Base-by-base conservation (phyloP, 2,113 vertebrate species). In the Elanoides forficatus region DNA sequence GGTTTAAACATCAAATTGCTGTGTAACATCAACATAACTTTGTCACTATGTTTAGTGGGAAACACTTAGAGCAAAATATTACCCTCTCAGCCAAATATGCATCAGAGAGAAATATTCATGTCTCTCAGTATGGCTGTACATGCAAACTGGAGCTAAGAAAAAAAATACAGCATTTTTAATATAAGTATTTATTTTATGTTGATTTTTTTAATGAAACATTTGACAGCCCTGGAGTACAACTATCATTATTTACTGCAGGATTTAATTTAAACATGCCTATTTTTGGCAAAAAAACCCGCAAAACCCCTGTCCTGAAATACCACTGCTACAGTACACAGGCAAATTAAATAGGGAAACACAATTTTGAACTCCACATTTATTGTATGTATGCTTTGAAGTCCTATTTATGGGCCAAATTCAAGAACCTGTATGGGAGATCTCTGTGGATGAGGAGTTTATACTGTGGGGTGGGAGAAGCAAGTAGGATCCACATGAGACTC, bases 51-150 rank as follows among this genome's bases (percentile, higher is more conserved):
- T 97, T 97, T 97, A 95, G 75, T 92, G 93, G 86, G 73, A 96
- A 98, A 96, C 86, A 91, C 88, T 98, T 97, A 92, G 86, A 96
- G 91, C 73, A 95, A 98, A 97, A 97, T 97, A 96, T 94, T 97
- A 88, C 73, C 75, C 81, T 90, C 60, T 97, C 92, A 94, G 72
- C 84, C 95, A 95, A 94, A 75, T 81, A 86, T 15, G 36, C 73
- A 34, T 84, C 72, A 93, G 89, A 94, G 76, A 96, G 82, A 95
- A 96, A 97, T 86, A 95, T 75, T 97, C 2, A 26, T 81, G 94
- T 89, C 52, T 96, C 85, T 83, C 19, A n/a, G 48, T 26, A 62
- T 58, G 53, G 90, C 91, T 97, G 74, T 90, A 94, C 95, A 91
- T 60, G 42, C 80, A 93, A 96, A 91, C 38, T 70, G 66, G 80